Conservation (phyloP, 2,888 invertebrate genomes). For the Eupithecia exiguata region DNA sequence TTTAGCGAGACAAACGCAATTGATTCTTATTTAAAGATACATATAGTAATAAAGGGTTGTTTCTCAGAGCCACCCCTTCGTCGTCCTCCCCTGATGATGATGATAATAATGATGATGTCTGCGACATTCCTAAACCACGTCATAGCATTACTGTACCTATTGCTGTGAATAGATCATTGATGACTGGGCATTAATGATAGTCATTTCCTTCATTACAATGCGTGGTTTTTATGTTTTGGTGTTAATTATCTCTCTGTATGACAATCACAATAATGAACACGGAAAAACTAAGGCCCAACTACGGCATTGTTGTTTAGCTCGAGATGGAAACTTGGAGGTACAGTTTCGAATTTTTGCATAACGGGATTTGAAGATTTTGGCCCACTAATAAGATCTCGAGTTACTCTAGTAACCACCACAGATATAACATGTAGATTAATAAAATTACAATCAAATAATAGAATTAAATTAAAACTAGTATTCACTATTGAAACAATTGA, state of each 20-base stretch:
- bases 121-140: neutral
- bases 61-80: too few species aligned
- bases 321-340: neutral
- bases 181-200: neutral
- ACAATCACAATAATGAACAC: neutral
- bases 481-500: too few species aligned
- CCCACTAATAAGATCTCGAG: too few species aligned
- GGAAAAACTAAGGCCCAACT: neutral
- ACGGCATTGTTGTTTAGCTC: conserved; percentile 1
- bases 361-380: too few species aligned
- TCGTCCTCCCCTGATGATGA: too few species aligned
- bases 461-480: too few species aligned
- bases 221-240: neutral
- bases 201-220: conserved; percentile 2
- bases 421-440: too few species aligned
- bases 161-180: neutral
- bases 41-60: too few species aligned
- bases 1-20: too few species aligned
- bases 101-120: neutral
- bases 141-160: neutral
- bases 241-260: conserved; percentile 4
- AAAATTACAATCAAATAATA: too few species aligned
- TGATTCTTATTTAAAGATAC: too few species aligned
- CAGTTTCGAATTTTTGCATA: neutral
- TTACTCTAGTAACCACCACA: too few species aligned